Conservation (phyloP, 2,888 invertebrate genomes). For the Tipula unca region DNA sequence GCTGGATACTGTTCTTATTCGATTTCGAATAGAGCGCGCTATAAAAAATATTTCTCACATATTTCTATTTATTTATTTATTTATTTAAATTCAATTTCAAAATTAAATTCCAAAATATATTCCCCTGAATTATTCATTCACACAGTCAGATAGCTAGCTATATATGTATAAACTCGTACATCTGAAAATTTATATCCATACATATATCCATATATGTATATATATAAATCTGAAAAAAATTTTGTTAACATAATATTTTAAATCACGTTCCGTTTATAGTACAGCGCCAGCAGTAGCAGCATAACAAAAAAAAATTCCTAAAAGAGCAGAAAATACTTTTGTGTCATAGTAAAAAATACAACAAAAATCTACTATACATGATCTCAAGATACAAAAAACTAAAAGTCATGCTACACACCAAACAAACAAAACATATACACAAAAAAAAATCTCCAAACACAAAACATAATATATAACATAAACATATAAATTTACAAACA, state of each 20-base stretch:
- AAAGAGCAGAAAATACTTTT: slow-evolving; percentile 3
- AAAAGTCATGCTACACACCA: not conserved
- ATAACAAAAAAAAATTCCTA: slow-evolving; percentile 2
- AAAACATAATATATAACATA: not conserved
- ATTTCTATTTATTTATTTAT: not conserved
- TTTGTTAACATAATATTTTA: not conserved
- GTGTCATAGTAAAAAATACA: not conserved
- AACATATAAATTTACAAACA: slow-evolving; percentile 14
- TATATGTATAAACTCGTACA: too few relatives aligned
- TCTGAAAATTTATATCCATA: too few relatives aligned
- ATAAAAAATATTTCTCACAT: not conserved
- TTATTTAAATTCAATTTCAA: slow-evolving; percentile 14
- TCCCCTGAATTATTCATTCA: not conserved
- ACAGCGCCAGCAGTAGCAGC: not conserved
- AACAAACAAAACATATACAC: not conserved
- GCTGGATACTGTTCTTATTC: not conserved
- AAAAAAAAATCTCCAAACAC: not conserved
- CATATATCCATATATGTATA: not conserved
- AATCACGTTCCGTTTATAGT: not conserved
- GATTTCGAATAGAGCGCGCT: not conserved
- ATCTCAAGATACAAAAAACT: slow-evolving; percentile 8
- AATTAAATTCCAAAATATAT: not conserved
- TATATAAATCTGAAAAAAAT: not conserved
- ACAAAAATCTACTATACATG: not conserved
- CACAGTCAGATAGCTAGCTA: not conserved